These are phyloP conservation scores for Leptobrachium leishanense DNA, from an alignment of 2,113 vertebrate genomes.

Conservation along the genomic window DNA sequence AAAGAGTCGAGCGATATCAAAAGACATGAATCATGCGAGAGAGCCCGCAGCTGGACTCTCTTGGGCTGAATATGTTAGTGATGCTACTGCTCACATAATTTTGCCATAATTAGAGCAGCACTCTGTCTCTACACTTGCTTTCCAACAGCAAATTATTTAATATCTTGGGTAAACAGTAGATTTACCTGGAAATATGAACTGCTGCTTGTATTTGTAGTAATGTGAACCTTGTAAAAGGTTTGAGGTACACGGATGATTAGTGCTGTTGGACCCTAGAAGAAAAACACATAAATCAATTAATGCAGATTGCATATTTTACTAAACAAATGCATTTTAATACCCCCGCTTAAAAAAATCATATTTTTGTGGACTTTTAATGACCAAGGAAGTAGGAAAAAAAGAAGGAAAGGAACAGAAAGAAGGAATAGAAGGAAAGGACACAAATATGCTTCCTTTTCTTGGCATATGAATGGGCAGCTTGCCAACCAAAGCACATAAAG, in stretches of 20 bases:
- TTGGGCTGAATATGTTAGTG: neutral
- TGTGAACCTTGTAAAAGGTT: conserved; percentile 81
- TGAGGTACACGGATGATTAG: neutral
- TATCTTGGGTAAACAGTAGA: neutral
- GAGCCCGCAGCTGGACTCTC: neutral
- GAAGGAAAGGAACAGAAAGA: too few relatives aligned
- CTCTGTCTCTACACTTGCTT: neutral
- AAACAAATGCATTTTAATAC: too few relatives aligned
- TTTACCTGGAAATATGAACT: conserved; percentile 96
- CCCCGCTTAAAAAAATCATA: too few relatives aligned
- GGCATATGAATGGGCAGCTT: too few relatives aligned
- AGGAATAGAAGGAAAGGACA: too few relatives aligned
- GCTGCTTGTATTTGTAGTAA: conserved; percentile 98
- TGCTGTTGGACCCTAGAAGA: neutral
- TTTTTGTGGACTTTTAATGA: too few relatives aligned
- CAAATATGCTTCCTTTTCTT: too few relatives aligned
- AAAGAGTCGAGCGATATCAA: conserved; percentile 40
- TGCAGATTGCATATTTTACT: too few relatives aligned
- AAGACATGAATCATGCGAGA: neutral
- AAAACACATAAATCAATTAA: neutral
- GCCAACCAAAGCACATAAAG: too few relatives aligned
- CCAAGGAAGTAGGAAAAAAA: too few relatives aligned
- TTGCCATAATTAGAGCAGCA: neutral
- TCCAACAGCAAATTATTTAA: neutral
- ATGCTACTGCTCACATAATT: neutral